Evolutionary conservation across 1,140 invertebrate genomes (phyloP), one percentile per base, ranked within the genome.

Genomic region (Drosophila saltans): DNA sequence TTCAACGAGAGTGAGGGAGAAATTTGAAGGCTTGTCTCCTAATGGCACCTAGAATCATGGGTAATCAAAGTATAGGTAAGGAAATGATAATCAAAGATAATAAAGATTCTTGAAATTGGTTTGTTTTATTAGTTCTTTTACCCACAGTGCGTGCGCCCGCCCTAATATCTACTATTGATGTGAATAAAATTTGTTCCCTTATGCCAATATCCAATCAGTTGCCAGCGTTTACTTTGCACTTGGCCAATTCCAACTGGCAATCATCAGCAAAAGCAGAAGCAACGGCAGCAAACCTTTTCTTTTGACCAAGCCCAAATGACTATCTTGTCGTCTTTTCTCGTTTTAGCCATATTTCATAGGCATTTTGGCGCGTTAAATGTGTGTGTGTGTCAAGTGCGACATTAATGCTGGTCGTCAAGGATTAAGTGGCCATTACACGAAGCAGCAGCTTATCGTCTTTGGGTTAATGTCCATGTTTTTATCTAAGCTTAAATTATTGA

Each of bases 301-400:
- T 16, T 7, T 39, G 28, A 10, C 7, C 21, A 16, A 24, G 8
- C 11, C 40, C 26, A 61, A 56, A 33, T 9, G 41, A 52, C 28
- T 62, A 63, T n/a, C 55, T 36, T 30, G 61, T 28, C 36, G n/a
- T 39, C 39, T 36, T 21, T 41, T 36, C 59, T n/a, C 30, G 28
- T 64, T 57, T 24, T 26, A 45, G 43, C 60, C 74, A 77, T 77
- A 77, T 77, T 70, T 45, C 52, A 36, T 62, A 62, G 40, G 56
- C n/a, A 52, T 24, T n/a, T 55, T 41, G 55, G 61, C 30, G 63
- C 66, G 9, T 71, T 83, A 77, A 71, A 83, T 88, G 80, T 24
- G 5, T 85, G 79, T 86, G 83, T 89, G 84, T 88, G 83, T 84
- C 83, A 88, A 88, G 83, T 83, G 84, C 43, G 66, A 66, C 81